Conservation (phyloP, 2,888 invertebrate genomes). For the Monopis laevigella region DNA sequence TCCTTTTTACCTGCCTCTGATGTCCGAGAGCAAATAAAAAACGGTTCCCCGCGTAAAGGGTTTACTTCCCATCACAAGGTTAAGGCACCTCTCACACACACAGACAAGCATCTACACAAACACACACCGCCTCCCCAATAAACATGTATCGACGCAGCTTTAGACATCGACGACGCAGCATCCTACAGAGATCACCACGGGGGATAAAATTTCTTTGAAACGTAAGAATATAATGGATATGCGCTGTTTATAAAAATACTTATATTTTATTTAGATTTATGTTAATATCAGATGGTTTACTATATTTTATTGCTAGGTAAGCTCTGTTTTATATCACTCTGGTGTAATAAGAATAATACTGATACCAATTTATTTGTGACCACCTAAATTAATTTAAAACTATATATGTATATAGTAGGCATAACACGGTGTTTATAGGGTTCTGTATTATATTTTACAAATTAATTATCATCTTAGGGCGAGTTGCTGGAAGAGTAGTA, state of each 20-base stretch:
- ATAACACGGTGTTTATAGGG: too few relatives aligned
- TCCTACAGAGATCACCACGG: conserved; percentile 56
- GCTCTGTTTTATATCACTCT: too few relatives aligned
- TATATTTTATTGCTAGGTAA: too few relatives aligned
- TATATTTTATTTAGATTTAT: neutral
- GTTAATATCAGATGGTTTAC: too few relatives aligned
- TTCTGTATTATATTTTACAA: too few relatives aligned
- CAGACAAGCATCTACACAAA: conserved; percentile 29
- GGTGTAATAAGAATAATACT: too few relatives aligned
- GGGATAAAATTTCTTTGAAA: conserved; percentile 53
- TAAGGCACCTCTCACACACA: conserved; percentile 29
- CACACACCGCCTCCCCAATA: conserved; percentile 14
- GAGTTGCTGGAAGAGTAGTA: too few relatives aligned
- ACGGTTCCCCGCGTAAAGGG: conserved; percentile 65
- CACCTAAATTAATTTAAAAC: too few relatives aligned
- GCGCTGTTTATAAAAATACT: neutral
- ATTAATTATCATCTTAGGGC: too few relatives aligned
- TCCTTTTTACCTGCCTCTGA: conserved; percentile 67
- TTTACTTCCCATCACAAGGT: conserved; percentile 68
- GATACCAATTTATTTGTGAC: too few relatives aligned
- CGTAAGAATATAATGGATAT: conserved; percentile 43
- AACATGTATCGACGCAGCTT: conserved; percentile 12
- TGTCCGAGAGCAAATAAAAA: conserved; percentile 68
- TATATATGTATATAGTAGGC: too few relatives aligned
- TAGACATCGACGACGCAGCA: conserved; percentile 31